Conservation (phyloP, 2,113 vertebrate species). For the Anolis carolinensis region DNA sequence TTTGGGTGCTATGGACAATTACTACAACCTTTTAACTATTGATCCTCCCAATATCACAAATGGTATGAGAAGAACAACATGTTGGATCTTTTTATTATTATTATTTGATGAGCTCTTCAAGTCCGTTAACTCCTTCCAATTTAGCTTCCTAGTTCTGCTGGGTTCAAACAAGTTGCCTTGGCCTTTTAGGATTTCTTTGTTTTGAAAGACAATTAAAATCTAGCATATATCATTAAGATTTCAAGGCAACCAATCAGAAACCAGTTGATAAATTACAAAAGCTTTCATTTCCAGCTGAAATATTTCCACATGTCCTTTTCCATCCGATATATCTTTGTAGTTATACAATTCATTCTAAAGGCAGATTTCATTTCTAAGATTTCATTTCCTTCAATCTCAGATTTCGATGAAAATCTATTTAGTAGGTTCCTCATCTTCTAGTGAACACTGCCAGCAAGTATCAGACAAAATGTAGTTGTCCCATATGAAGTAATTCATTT, state of each 20-base stretch:
- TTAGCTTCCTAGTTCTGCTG: not conserved
- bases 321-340: constrained; percentile 69
- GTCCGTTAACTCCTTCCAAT: not conserved
- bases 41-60: not conserved
- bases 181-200: not conserved
- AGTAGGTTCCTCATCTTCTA: constrained; percentile 73
- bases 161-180: not conserved
- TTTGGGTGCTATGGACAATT: not conserved
- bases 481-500: constrained; percentile 81
- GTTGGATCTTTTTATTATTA: no score
- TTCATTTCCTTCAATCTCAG: constrained; percentile 81
- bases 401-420: constrained; percentile 85
- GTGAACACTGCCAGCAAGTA: constrained; percentile 79
- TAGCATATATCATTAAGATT: constrained; percentile 32
- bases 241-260: constrained; percentile 41
- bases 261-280: constrained; percentile 61
- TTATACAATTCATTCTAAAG: constrained; percentile 75
- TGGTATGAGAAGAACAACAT: not conserved
- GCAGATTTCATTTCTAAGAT: constrained; percentile 81
- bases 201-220: not conserved
- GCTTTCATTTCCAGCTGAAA: constrained; percentile 68
- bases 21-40: not conserved
- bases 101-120: no score
- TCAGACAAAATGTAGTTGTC: constrained; percentile 79
- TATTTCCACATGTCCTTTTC: constrained; percentile 77